Evolutionary conservation across 2,888 invertebrate genomes (phyloP), one percentile per base, ranked within the genome.

Genomic region (Ptilodon capucinus): DNA sequence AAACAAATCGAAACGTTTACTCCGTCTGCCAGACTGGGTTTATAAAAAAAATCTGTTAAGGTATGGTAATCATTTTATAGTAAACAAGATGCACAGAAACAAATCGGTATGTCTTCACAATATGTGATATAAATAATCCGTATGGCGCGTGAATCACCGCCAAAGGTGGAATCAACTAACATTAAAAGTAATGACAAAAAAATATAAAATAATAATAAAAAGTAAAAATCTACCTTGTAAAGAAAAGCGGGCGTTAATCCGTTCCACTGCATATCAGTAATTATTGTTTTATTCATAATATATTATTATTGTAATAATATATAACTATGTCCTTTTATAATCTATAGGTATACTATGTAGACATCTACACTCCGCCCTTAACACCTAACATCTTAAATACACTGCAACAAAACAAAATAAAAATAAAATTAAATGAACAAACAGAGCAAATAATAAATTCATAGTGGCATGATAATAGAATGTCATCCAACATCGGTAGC

Each of bases 271-370:
- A 68, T 74, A 71, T 79, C 76, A 74, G 9, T 57, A 62, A 76
- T 82, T 83, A 79, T 68, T 74, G 73, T 67, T 76, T 76, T 79
- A 81, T 74, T 84, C 81, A 84, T 83, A 89, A 90, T 88, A 90
- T 89, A 90, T 88, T 90, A 89, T 89, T 91, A 89, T 86, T 86
- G 83, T 87, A 90, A 91, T 90, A 89, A 90, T 89, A 90, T 87
- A 89, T 88, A 89, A 76, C 86, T 89, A 88, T 89, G 83, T 87
- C 84, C 84, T 85, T 86, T 87, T 86, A 86, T 81, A 87, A 86
- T 79, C 86, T 89, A 89, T 85, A 88, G 80, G 84, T 88, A 88
- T 87, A 83, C 87, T 90, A 91, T 79, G 89, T 81, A 82, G 90
- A 88, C 88, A 86, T 89, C 89, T 90, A 90, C 84, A 88, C 86